These are phyloP conservation scores for Andrena fulva DNA, from an alignment of 2,888 invertebrate genomes.

Conservation along the genomic window DNA sequence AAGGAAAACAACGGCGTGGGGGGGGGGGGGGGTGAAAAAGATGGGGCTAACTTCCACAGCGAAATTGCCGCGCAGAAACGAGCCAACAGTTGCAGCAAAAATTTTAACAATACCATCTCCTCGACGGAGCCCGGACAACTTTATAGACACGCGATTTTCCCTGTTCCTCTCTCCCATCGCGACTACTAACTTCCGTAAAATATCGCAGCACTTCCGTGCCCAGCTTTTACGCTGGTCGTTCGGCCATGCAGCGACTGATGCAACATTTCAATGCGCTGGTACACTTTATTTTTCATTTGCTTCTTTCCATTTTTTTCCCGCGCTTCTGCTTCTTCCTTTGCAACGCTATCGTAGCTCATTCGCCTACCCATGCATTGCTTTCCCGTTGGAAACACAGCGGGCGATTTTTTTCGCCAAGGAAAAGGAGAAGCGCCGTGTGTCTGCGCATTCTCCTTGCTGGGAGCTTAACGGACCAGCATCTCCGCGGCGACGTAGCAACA, in stretches of 20 bases:
- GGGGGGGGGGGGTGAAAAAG: not conserved
- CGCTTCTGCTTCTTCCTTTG: not conserved
- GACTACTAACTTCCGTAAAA: not conserved
- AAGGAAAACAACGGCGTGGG: not conserved
- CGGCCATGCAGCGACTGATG: not conserved
- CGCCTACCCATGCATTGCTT: not conserved
- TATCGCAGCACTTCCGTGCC: not conserved
- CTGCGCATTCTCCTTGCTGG: constrained; percentile 6
- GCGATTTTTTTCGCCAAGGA: constrained; percentile 21
- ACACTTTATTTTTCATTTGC: not conserved
- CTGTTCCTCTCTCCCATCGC: not conserved
- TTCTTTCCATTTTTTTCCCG: not conserved
- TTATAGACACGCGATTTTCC: not conserved
- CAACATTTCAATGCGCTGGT: not conserved
- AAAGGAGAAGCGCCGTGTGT: constrained; percentile 11
- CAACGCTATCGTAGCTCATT: not conserved
- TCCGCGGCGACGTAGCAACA: not conserved
- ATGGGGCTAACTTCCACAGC: not conserved
- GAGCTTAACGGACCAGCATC: not conserved
- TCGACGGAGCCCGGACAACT: not conserved
- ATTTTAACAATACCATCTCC: constrained; percentile 25
- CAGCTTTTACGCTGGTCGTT: not conserved
- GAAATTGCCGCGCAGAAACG: constrained; percentile 12
- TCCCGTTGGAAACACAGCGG: constrained; percentile 6
- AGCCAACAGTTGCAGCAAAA: constrained; percentile 24